Evolutionary conservation across 2,888 invertebrate genomes (phyloP), one percentile per base, ranked within the genome.

Genomic region (Tetheella fluctuosa): DNA sequence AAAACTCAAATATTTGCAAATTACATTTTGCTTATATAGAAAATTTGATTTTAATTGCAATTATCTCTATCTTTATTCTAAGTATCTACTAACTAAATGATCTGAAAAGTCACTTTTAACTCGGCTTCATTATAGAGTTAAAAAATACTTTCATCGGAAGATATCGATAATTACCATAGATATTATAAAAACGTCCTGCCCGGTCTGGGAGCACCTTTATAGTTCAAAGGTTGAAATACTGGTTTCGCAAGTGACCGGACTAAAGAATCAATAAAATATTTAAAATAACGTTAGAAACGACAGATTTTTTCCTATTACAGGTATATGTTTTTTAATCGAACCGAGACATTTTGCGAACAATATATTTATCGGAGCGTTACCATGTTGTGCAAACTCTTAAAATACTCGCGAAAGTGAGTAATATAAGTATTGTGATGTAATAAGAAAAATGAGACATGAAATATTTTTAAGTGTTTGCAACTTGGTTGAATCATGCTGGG

Each of bases 171-270:
- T 34, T 1, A 54, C 10, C 34, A 23, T 34, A 34, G 15, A 55
- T 55, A 34, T 53, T 53, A 55, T 55, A 55, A 55, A 55, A 8
- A 34, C 7, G n/a, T 3, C 12, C 39, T n/a, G 23, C 13, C 34
- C 54, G 37, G 28, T 68, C 64, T 75, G 64, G 59, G 72, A 63
- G 60, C 73, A 74, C 74, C 81, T 81, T 81, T 79, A 84, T 82
- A 89, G 90, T 88, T 89, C 90, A 90, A 85, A 90, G 90, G 86
- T 90, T 79, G 73, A 57, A 60, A 78, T 79, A 84, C 90, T 64
- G 85, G 89, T 90, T 87, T 78, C 59, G 71, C 83, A 69, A 79
- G 77, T 76, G 80, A 76, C 77, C 79, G 77, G 76, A 71, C 80
- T 76, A 75, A 78, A 71, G 71, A 76, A 77, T 76, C 76, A 78